A percentile compares a stretch with the other conserved stretches of the same genome.
These are phyloP conservation scores for Ascidia mentula DNA, from an alignment of 23 tunicate species.

Conservation along the genomic window DNA sequence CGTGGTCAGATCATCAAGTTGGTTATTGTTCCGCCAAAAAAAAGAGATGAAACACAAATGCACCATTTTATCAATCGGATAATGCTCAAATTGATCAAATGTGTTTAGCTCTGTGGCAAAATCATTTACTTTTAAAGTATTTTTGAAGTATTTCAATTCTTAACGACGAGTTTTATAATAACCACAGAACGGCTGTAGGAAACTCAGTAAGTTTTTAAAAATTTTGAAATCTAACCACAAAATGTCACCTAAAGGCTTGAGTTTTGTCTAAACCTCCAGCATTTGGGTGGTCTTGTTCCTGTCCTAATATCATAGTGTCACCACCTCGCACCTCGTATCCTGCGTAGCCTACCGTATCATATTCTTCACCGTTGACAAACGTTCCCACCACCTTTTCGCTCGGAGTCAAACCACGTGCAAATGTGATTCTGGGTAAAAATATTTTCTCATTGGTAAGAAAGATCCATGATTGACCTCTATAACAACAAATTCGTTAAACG, in stretches of 20 bases:
- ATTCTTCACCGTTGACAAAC: background rate
- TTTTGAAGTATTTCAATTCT: no score
- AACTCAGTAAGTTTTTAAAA: no score
- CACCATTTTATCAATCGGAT: no score
- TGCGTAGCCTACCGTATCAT: background rate
- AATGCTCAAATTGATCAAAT: no score
- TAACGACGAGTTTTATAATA: no score
- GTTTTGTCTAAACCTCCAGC: background rate
- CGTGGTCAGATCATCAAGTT: conserved; percentile 16
- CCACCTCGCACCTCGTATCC: background rate
- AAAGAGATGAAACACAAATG: no score
- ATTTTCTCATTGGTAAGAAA: background rate
- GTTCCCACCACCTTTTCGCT: background rate
- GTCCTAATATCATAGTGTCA: background rate
- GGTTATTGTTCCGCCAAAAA: background rate
- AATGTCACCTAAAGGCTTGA: background rate
- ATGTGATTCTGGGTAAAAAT: background rate
- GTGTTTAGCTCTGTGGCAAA: no score
- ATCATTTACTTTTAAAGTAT: no score
- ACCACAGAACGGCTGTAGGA: no score
- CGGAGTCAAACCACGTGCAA: background rate
- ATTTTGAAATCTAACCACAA: background rate
- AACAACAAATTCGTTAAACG: background rate
- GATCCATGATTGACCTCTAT: background rate
- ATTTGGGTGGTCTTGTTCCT: background rate